A percentile compares a stretch with the other conserved stretches of the same genome.
Conservation (phyloP, 2,113 vertebrate species). For the Thalassarche chlororhynchos region DNA sequence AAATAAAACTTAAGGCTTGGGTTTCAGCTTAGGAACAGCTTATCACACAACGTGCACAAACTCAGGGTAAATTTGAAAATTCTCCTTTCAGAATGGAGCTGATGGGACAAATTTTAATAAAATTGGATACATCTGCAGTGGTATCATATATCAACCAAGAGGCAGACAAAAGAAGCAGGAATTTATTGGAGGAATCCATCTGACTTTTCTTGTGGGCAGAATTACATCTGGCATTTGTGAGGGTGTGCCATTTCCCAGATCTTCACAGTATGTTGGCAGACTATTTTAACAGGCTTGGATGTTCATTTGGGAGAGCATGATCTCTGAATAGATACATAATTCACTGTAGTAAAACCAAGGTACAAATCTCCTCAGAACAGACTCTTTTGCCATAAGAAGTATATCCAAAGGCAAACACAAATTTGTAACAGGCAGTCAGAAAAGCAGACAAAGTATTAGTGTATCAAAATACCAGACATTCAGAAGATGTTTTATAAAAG, state of each 20-base stretch:
- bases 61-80: slow-evolving; percentile 27
- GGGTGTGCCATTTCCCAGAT: slow-evolving; percentile 64
- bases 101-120: slow-evolving; percentile 60
- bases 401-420: neutral
- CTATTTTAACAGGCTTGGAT: slow-evolving; percentile 27
- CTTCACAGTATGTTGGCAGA: slow-evolving; percentile 49
- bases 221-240: slow-evolving; percentile 64
- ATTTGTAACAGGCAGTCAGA: neutral
- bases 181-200: slow-evolving; percentile 62
- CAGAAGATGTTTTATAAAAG: neutral
- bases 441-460: neutral
- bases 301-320: neutral
- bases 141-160: slow-evolving; percentile 59
- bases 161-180: slow-evolving; percentile 54
- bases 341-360: slow-evolving; percentile 15
- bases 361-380: neutral
- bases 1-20: neutral
- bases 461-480: neutral
- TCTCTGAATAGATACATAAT: slow-evolving; percentile 19
- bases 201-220: slow-evolving; percentile 64
- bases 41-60: neutral
- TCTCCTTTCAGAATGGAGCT: neutral
- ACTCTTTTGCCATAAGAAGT: neutral
- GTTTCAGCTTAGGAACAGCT: neutral
- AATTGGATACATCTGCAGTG: slow-evolving; percentile 59